Percentiles rank a stretch among this genome's conserved stretches.
Evolutionary conservation across 2,888 invertebrate genomes (phyloP).

Genomic region (Eilema depressum): DNA sequence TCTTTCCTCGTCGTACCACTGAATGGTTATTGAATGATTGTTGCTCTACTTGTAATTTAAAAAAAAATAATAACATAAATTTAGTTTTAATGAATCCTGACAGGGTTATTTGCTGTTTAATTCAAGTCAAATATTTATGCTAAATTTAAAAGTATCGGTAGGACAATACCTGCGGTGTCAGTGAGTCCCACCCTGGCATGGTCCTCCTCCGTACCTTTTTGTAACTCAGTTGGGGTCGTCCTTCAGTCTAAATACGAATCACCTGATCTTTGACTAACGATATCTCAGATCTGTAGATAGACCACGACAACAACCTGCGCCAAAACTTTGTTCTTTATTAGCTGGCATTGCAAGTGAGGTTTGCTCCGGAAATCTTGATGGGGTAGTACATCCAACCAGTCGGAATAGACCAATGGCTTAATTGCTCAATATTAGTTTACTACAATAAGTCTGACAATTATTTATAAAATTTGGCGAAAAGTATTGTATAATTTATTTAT

Average conservation of each 20-base stretch:
- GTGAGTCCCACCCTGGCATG: no score
- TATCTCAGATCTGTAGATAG: no score
- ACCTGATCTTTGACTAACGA: no score
- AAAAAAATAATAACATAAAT: no score
- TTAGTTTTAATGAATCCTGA: no score
- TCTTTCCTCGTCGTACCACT: no score
- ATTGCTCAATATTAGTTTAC: slow-evolving; percentile 45
- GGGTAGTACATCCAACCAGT: not conserved
- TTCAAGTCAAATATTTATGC: not conserved
- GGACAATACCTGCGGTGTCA: no score
- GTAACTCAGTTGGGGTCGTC: no score
- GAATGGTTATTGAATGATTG: no score
- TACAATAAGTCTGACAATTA: not conserved
- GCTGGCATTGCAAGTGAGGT: not conserved
- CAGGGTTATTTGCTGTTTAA: not conserved
- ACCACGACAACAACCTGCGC: not conserved
- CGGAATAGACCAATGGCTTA: not conserved
- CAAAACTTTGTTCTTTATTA: not conserved
- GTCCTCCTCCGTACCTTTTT: no score
- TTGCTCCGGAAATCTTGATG: not conserved
- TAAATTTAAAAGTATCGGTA: not conserved
- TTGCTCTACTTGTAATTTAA: no score
- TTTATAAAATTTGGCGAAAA: slow-evolving; percentile 14
- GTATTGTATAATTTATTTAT: slow-evolving; percentile 25
- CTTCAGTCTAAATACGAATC: no score